A percentile compares a stretch with the other conserved stretches of the same genome.
These are phyloP conservation scores for Hypotaenidia philippensis DNA, from an alignment of 2,797 vertebrate species.

Conservation along the genomic window DNA sequence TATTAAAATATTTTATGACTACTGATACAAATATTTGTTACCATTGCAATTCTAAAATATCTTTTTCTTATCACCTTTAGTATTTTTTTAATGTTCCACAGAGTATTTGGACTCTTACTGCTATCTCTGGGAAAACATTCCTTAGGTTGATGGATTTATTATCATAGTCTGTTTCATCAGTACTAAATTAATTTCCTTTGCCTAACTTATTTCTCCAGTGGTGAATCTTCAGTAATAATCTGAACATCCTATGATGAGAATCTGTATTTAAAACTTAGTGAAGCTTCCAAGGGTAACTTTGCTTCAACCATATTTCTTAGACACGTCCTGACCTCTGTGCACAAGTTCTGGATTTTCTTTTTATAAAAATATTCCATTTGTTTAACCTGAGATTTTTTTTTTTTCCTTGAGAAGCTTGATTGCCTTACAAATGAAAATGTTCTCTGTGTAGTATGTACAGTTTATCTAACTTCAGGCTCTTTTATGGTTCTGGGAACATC, in stretches of 20 bases:
- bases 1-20: conserved; percentile 1
- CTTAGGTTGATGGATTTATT: background rate
- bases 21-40: background rate
- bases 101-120: background rate
- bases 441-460: background rate
- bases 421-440: conserved; percentile 9
- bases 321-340: background rate
- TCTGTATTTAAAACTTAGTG: background rate
- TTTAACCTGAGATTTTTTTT: background rate
- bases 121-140: background rate
- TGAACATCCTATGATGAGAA: background rate
- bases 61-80: background rate
- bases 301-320: background rate
- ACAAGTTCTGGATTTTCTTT: conserved; percentile 36
- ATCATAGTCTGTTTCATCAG: background rate
- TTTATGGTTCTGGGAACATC: background rate
- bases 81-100: background rate
- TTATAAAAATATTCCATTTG: background rate
- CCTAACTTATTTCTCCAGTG: background rate
- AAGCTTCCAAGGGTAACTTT: conserved; percentile 8
- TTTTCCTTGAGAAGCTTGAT: background rate
- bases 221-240: conserved; percentile 11
- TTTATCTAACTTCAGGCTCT: background rate
- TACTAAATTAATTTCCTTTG: conserved; percentile 18
- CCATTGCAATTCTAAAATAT: background rate